Evolutionary conservation across 2,888 invertebrate genomes (phyloP), one percentile per base, ranked within the genome.

Genomic region (Caenorhabditis panamensis): DNA sequence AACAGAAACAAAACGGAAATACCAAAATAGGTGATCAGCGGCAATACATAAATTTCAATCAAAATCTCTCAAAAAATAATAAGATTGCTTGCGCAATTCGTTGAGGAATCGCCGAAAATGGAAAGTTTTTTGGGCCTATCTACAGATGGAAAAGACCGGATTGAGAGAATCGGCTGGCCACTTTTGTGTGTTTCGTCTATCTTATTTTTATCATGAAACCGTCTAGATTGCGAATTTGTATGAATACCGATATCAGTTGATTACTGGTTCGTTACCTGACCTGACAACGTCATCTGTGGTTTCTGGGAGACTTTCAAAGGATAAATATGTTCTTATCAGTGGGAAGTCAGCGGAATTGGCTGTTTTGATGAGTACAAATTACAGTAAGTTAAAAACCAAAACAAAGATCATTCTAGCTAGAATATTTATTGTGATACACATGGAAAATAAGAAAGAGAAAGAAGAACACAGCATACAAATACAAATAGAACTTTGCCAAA

Each of bases 61-160:
- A 31, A 9, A 6, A 4, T 31, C 31, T 31, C 31, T 31, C 31
- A 31, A 8, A 63, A 61, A 71, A 62, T 61, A 41, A 62, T 71
- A 44, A 71, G 53, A 26, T 28, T 13, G 54, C 26, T 71, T 71
- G 56, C 71, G 71, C 71, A 71, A 63, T 53, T 24, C n/a, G 11
- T n/a, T 36, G 31, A 53, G 31, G 26, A n/a, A 58, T 28, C 54
- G 47, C 61, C 41, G 44, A 73, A 66, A 73, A 73, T 49, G 59
- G 59, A 59, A 73, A 73, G 59, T 58, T 66, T 66, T 54, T 63
- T 56, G 41, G 58, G 28, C 22, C 41, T 22, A 22, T 6, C 49
- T 5, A 18, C 16, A 62, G 41, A 44, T 18, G 26, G 51, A 51
- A 49, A 66, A 73, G 73, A 73, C 73, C 73, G 73, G 73, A 64